phyloP scores from a whole-genome alignment of 2,113 vertebrate species.

The Chunga burmeisteri region DNA sequence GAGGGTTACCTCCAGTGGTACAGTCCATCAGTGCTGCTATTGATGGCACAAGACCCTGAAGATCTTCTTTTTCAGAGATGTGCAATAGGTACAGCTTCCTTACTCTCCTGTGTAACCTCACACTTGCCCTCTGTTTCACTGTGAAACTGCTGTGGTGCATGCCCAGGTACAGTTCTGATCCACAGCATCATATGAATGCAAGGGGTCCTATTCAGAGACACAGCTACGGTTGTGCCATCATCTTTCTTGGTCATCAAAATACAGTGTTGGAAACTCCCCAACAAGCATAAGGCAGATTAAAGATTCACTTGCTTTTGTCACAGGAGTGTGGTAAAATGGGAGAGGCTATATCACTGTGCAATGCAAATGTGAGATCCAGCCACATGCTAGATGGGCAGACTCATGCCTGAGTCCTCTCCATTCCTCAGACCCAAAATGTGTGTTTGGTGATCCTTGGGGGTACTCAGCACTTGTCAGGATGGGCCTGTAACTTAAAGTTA shows the following conservation, averaged over 20 bases:
- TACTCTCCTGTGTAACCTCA: not conserved
- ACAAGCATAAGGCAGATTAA: not conserved
- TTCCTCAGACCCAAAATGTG: not conserved
- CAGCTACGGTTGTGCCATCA: not conserved
- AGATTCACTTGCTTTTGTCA: not conserved
- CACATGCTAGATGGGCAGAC: not conserved
- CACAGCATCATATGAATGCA: rapidly evolving
- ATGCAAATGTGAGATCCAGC: not conserved
- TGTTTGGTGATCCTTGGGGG: not conserved
- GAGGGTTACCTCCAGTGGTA: not conserved
- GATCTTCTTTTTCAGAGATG: not conserved
- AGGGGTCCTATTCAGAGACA: not conserved
- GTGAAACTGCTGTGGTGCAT: rapidly evolving
- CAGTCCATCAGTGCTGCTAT: not conserved
- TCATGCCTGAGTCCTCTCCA: not conserved
- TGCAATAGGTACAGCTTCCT: not conserved
- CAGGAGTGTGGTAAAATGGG: not conserved
- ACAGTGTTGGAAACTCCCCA: no score
- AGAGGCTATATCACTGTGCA: no score
- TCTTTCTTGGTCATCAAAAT: not conserved
- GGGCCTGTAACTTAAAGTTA: not conserved
- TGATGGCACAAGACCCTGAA: not conserved
- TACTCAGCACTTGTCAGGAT: not conserved
- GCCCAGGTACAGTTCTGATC: not conserved
- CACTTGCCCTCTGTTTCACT: not conserved